Percentiles rank a stretch among this genome's conserved stretches.
phyloP scores from a whole-genome alignment of 2,797 vertebrate species.

The Mormyrops attenuatus region DNA sequence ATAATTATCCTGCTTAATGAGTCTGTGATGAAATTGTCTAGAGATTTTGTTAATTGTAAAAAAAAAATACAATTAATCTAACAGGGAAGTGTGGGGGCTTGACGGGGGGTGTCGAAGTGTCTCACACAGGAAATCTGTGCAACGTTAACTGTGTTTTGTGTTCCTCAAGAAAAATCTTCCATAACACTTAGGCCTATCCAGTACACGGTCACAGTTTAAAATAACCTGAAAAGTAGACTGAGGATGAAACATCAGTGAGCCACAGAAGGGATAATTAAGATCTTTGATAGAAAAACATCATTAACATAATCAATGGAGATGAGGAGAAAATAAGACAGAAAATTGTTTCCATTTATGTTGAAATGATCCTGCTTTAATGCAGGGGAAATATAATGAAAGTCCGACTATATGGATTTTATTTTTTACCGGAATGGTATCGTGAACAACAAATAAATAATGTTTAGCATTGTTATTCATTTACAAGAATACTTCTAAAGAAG shows the following conservation, averaged over 20 bases:
- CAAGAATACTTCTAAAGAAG: neutral
- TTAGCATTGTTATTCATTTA: neutral
- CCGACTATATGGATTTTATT: neutral
- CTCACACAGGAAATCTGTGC: neutral
- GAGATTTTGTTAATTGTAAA: constrained; percentile 33
- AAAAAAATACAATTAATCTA: constrained; percentile 11
- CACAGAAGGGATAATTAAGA: neutral
- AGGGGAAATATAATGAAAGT: neutral
- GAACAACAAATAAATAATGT: neutral
- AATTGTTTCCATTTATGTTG: neutral
- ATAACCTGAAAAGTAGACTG: neutral
- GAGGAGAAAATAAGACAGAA: neutral
- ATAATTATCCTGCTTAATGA: constrained; percentile 47
- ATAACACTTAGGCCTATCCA: neutral
- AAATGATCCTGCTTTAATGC: neutral
- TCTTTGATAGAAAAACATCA: neutral
- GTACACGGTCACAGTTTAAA: neutral
- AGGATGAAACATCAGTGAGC: neutral
- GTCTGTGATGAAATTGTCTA: constrained; percentile 19
- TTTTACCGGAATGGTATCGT: neutral
- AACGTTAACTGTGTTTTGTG: neutral
- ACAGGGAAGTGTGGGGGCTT: neutral
- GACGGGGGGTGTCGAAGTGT: neutral
- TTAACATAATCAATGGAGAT: neutral
- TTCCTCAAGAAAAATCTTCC: neutral